Base-by-base conservation (phyloP, 2,113 vertebrate species). In the Muntiacus reevesi region DNA sequence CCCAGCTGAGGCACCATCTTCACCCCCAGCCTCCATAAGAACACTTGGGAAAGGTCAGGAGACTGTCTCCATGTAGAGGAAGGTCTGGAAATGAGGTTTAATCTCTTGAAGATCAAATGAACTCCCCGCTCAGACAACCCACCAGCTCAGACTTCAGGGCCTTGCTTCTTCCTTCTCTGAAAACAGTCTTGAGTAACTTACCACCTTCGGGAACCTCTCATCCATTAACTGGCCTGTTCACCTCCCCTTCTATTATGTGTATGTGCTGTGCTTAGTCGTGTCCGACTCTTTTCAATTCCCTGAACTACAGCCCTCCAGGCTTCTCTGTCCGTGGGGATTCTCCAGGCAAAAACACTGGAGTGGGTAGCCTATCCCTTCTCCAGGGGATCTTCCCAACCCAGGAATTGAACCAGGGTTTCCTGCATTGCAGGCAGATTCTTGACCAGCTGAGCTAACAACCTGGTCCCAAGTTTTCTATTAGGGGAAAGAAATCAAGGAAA, bases 61-160 rank as follows among this genome's bases (percentile, higher is more conserved):
- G 83, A 17, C 30, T 47, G 27, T n/a, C 7, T 43, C 50, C 60
- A 71, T 36, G 40, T 43, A 89, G 59, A 97, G 90, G 97, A 94
- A 97, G 92, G 28, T 88, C 74, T 83, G 81, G 59, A 96, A 92
- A 88, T 87, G 81, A 94, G 40, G 21, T 83, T 90, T n/a, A 30
- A 81, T 87, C 33, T 85, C 89, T n/a, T 19, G 64, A 28, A 96
- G 94, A 97, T 96, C 94, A 96, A 96, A 97, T 71, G 87, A 23
- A 2, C 7, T 5, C 33, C 45, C n/a, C 0, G 10, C 55, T 60
- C 27, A 3, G 54, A 94, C 92, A 93, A 89, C 47, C 17, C 54
- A 54, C 40, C 45, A 81, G 91, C 54, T 17, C 52, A 67, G 47
- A 88, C 59, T 86, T 71, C 92, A 97, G 81, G 98, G 60, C 33